Evolutionary conservation across 2,113 vertebrate species (phyloP), one percentile per base, ranked within the genome.

Genomic region (Manacus vitellinus): DNA sequence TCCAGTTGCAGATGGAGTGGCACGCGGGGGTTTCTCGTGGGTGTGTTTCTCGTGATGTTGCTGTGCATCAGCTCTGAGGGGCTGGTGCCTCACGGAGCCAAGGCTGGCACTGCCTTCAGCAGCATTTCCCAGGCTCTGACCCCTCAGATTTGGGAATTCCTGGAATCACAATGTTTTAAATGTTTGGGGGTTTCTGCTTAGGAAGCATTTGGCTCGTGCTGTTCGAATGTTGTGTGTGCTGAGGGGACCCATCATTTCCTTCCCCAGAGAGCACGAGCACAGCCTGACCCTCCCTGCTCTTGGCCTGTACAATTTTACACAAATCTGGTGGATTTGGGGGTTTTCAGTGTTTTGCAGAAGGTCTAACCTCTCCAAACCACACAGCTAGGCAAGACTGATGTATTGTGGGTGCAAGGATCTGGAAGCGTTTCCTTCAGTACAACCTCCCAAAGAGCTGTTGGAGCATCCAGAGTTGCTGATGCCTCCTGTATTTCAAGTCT

Each of bases 221-320:
- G 37, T 54, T 28, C 2, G 6, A 4, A 3, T 0, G 2, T 8
- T 4, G 14, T 5, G 9, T 1, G 58, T 4, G n/a, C 1, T 5
- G 31, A 6, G 4, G 12, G 47, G 43, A 44, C 7, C 35, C 71
- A 1, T 3, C 1, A 4, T 2, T 20, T 10, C 46, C 31, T 28
- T 33, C 58, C 18, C 51, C 2, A 0, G 35, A 1, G 4, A 20
- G 23, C 3, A 3, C 41, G 37, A 35, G n/a, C 41, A 1, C 37
- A 10, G 56, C 72, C 49, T 6, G 14, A 8, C 71, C 7, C 10
- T n/a, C 65, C 17, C 74, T 31, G 35, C 28, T 55, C n/a, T 4
- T 3, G 3, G 4, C 31, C 14, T 6, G 23, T 14, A 0, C 6
- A 8, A 8, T 39, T 76, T 24, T 8, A 3, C 5, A 6, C 46